These are phyloP conservation scores for Cyphomyrus discorhynchus DNA, from an alignment of 2,113 vertebrate species.

Conservation along the genomic window DNA sequence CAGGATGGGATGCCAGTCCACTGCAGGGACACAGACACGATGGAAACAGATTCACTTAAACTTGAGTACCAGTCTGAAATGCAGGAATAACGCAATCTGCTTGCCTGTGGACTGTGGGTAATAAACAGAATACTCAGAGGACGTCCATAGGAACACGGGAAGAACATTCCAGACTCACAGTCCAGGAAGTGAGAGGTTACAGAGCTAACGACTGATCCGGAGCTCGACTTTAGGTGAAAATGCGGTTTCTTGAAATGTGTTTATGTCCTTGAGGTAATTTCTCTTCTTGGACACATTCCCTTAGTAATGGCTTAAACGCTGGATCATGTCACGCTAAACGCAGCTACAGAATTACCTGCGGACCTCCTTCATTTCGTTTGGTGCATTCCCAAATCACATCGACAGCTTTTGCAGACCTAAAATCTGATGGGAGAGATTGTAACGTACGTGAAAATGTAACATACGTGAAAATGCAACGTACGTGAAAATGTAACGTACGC, in stretches of 20 bases:
- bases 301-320: not conserved
- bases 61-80: not conserved
- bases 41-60: not conserved
- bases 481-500: not conserved
- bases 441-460: not conserved
- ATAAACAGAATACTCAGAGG: not conserved
- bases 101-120: not conserved
- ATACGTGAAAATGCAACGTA: not conserved
- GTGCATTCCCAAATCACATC: not conserved
- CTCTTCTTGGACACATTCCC: not conserved
- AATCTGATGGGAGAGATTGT: not conserved
- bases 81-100: not conserved
- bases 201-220: not conserved
- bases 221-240: not conserved
- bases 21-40: not conserved
- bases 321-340: not conserved
- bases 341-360: not conserved
- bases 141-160: not conserved
- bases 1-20: not conserved
- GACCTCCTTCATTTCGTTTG: not conserved
- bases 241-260: not conserved
- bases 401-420: not conserved
- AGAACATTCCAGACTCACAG: not conserved
- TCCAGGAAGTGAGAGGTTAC: not conserved
- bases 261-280: not conserved